phyloP scores from a whole-genome alignment of 2,888 invertebrate genomes.

The Odontocerum albicorne region DNA sequence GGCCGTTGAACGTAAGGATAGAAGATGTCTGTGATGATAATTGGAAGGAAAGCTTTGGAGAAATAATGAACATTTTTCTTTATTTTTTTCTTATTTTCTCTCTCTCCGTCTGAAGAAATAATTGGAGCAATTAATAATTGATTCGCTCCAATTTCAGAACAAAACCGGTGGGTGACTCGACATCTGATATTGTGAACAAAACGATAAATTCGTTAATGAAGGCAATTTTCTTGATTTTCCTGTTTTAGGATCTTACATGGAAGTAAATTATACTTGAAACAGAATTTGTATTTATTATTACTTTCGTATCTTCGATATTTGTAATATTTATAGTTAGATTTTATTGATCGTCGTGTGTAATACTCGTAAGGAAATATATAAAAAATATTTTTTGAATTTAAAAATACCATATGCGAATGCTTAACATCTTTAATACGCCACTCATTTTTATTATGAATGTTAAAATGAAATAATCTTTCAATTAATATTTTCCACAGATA shows the following conservation, averaged over 20 bases:
- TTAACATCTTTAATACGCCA: no score
- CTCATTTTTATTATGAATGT: no score
- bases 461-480: no score
- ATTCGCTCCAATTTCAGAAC: not conserved
- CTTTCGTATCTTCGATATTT: no score
- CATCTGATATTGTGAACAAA: not conserved
- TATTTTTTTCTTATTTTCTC: not conserved
- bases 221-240: not conserved
- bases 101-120: not conserved
- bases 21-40: not conserved
- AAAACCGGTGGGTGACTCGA: not conserved
- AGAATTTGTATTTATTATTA: no score
- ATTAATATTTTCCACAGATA: no score
- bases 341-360: no score
- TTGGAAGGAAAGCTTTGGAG: constrained; percentile 3
- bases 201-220: not conserved
- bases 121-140: constrained; percentile 9
- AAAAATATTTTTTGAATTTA: no score
- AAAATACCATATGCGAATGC: no score
- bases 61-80: constrained; percentile 5
- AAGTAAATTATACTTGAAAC: no score
- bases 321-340: no score
- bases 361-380: no score
- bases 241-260: not conserved
- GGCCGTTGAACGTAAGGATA: constrained; percentile 6